Evolutionary conservation across 37 sponge, comb jelly and placozoan species (phyloP), one percentile per base, ranked within the genome.

Genomic region (Halichondria panicea): DNA sequence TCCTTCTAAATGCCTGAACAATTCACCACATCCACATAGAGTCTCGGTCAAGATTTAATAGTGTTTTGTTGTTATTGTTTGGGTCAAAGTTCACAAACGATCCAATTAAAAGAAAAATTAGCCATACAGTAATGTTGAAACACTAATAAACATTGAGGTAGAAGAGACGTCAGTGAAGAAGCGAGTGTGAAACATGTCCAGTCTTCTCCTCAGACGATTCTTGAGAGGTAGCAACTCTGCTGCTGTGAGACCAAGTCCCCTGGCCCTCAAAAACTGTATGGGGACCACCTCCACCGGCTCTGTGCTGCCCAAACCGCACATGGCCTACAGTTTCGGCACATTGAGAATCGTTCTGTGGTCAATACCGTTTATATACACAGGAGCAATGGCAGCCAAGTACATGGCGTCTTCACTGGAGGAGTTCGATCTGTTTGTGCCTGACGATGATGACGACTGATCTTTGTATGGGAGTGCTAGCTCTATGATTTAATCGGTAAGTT

Each of bases 401-500:
- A 74, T 81, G 25, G 95, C 95, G 0, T 31, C 46, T 4, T 38
- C 12, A 9, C 62, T 90, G 43, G 95, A 94, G 64, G 77, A 83
- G 53, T 13, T 58, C 11, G 68, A 91, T 35, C 42, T 82, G 31
- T 90, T 89, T 41, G 83, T 89, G n/a, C 94, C 94, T 25, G 92
- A 87, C 36, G 91, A 90, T 24, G 95, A 94, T 45, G 95, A 94
- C 39, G 86, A 93, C 30, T 78, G 77, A 22, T 12, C 33, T 5
- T 31, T 7, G 15, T 9, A 36, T 11, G 11, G 30, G 21, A 60
- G 21, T 60, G 62, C 21, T 60, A n/a, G 62, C 8, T 9, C n/a
- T n/a, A 19, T 25, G 21, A 60, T 8, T 60, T n/a, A 60, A 28
- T 60, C 8, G 30, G 24, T 60, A 60, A 9, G 62, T n/a, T 60